These are phyloP conservation scores for Eleginops maclovinus DNA, from an alignment of 2,113 vertebrate genomes.

Conservation along the genomic window DNA sequence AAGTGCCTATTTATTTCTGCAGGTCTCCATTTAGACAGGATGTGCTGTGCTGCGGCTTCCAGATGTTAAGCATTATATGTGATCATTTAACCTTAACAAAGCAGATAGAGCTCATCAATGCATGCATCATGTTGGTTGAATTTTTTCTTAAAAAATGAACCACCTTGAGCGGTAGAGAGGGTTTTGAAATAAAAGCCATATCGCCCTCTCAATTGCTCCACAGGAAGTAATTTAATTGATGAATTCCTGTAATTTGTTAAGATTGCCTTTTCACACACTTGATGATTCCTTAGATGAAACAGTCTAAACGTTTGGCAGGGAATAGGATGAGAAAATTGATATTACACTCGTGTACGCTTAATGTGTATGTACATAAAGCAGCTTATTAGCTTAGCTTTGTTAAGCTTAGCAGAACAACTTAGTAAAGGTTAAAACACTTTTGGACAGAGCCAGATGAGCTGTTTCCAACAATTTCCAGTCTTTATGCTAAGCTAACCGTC, in stretches of 20 bases:
- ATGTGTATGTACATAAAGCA: not conserved
- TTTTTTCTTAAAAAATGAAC: not conserved
- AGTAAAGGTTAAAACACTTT: not conserved
- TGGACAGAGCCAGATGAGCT: not conserved
- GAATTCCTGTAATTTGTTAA: not conserved
- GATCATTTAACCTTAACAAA: constrained; percentile 20
- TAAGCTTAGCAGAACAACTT: not conserved
- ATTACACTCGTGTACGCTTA: not conserved
- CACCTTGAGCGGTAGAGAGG: not conserved
- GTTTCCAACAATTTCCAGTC: not conserved
- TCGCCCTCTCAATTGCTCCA: not conserved
- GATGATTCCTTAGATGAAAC: not conserved
- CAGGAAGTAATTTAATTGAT: not conserved
- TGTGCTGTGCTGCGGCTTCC: constrained; percentile 29
- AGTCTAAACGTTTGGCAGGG: not conserved
- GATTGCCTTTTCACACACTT: not conserved
- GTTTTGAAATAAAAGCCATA: not conserved
- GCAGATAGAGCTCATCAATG: constrained; percentile 12
- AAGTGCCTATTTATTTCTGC: constrained; percentile 31
- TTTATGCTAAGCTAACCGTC: not conserved
- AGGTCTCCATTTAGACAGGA: constrained; percentile 30
- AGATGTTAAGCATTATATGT: constrained; percentile 29
- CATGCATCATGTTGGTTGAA: not conserved
- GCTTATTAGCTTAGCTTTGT: not conserved
- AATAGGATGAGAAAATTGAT: not conserved